These are phyloP conservation scores for Caranx melampygus DNA, from an alignment of 2,113 vertebrate species.

Conservation along the genomic window DNA sequence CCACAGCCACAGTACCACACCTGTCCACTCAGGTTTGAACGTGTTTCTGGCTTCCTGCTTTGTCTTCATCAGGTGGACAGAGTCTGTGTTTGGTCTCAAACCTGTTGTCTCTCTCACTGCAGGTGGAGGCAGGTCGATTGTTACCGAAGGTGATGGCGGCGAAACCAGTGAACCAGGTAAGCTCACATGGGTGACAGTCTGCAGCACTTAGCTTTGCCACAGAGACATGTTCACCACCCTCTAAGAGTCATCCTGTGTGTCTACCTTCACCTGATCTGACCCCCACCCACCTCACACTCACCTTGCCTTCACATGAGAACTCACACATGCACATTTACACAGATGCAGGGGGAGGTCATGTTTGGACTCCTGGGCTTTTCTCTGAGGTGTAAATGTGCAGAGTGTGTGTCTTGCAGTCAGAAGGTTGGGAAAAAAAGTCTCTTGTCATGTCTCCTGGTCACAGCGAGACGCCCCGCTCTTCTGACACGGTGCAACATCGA, in stretches of 20 bases:
- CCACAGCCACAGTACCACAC: background rate
- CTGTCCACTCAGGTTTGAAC: background rate
- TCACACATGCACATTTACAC: slow-evolving; percentile 37
- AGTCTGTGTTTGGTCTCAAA: slow-evolving; percentile 17
- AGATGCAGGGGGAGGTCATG: slow-evolving; percentile 3
- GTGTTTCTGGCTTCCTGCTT: background rate
- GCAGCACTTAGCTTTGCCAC: slow-evolving; percentile 70
- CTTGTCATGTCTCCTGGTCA: slow-evolving; percentile 1
- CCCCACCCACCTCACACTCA: background rate
- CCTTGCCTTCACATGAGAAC: background rate
- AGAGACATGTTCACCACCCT: slow-evolving; percentile 45
- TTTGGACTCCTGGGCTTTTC: slow-evolving; percentile 21
- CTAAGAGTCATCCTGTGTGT: background rate
- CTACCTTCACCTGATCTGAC: slow-evolving; percentile 17
- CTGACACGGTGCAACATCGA: background rate
- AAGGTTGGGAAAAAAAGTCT: background rate
- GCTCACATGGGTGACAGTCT: slow-evolving; percentile 39
- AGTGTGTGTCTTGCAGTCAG: slow-evolving; percentile 9
- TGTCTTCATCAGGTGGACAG: background rate
- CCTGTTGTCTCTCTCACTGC: slow-evolving; percentile 12
- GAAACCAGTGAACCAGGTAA: slow-evolving; percentile 68
- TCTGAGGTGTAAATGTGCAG: slow-evolving; percentile 59
- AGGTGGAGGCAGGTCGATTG: slow-evolving; percentile 68
- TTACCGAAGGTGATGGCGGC: slow-evolving; percentile 49
- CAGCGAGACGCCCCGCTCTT: slow-evolving; percentile 4